phyloP scores from a whole-genome alignment of 1,140 invertebrate genomes.

The Caerostris extrusa region DNA sequence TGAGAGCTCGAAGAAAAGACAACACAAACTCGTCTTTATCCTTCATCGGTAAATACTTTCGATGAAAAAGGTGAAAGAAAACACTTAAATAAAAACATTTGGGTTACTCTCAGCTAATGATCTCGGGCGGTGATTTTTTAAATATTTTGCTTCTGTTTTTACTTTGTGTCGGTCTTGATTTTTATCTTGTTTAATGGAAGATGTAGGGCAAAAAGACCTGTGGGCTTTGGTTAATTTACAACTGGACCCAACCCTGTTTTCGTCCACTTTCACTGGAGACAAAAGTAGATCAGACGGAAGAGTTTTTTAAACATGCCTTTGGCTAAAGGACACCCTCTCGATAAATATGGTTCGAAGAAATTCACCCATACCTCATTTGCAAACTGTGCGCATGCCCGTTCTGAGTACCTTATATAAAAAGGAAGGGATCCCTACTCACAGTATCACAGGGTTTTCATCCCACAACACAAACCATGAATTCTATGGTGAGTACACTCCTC shows the following conservation, averaged over 20 bases:
- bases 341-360: constrained; percentile 61
- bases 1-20: background rate
- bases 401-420: constrained; percentile 42
- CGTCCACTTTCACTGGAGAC: constrained; percentile 44
- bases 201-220: constrained; percentile 68
- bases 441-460: background rate
- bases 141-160: constrained; percentile 15
- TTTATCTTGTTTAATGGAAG: constrained; percentile 39
- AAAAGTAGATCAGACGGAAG: constrained; percentile 63
- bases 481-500: constrained; percentile 36
- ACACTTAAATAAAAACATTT: constrained; percentile 60
- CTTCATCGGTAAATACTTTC: background rate
- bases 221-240: constrained; percentile 52
- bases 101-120: constrained; percentile 64
- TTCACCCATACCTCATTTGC: constrained; percentile 43
- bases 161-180: constrained; percentile 23
- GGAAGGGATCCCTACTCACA: background rate
- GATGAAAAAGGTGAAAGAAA: background rate
- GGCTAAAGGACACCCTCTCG: constrained; percentile 61
- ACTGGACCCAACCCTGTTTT: constrained; percentile 54
- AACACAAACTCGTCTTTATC: background rate
- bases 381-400: constrained; percentile 2
- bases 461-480: constrained; percentile 41
- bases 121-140: background rate
- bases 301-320: background rate